A percentile compares a stretch with the other conserved stretches of the same genome.
phyloP scores from a whole-genome alignment of 1,140 invertebrate species.

The Gonioctena quinquepunctata region DNA sequence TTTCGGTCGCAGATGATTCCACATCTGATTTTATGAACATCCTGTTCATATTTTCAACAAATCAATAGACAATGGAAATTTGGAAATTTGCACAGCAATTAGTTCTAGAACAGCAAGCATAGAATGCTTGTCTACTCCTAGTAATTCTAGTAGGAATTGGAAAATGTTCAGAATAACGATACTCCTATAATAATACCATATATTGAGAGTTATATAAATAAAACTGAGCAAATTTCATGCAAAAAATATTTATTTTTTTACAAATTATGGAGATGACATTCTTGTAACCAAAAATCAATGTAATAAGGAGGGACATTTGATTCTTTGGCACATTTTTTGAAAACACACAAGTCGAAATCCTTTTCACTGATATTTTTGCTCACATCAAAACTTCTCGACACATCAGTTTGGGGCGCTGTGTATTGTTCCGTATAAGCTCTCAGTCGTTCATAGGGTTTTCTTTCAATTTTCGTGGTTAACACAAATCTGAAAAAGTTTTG shows the following conservation, averaged over 20 bases:
- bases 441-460: conserved; percentile 23
- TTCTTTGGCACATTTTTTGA: conserved; percentile 21
- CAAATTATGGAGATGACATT: conserved; percentile 1
- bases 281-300: conserved; percentile 16
- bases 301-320: conserved; percentile 24
- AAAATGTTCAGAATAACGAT: too few species aligned
- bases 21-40: too few species aligned
- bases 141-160: too few species aligned
- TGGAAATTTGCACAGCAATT: too few species aligned
- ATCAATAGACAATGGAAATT: too few species aligned
- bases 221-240: too few species aligned
- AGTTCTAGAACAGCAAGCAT: too few species aligned
- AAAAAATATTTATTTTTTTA: not conserved
- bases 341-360: conserved; percentile 25
- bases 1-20: too few species aligned
- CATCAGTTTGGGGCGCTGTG: not conserved
- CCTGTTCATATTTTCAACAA: too few species aligned
- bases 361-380: conserved; percentile 27
- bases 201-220: too few species aligned
- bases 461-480: conserved; percentile 17
- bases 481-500: conserved; percentile 35
- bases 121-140: too few species aligned
- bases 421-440: conserved; percentile 15
- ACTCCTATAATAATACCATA: too few species aligned
- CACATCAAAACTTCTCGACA: conserved; percentile 24